Conservation (phyloP, 1,140 invertebrate species). For the Ectropis grisescens region DNA sequence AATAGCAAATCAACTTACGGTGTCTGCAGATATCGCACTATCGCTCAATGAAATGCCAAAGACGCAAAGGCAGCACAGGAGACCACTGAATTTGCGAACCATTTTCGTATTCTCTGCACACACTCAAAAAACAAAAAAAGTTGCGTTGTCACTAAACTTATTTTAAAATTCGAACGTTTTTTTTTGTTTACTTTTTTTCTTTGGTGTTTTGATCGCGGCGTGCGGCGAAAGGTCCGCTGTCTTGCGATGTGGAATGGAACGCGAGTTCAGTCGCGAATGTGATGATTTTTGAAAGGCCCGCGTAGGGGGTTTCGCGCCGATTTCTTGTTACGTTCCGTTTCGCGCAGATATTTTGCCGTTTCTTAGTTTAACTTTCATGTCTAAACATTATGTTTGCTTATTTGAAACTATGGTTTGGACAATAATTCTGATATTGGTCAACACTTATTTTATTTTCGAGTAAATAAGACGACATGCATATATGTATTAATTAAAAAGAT, state of each 20-base stretch:
- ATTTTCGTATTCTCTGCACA: constrained; percentile 23
- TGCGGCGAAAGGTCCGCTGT: constrained; percentile 55
- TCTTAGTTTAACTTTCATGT: too few species aligned
- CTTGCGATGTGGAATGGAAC: constrained; percentile 37
- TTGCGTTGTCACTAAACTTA: constrained; percentile 8
- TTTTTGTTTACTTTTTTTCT: constrained; percentile 8
- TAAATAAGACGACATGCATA: too few species aligned
- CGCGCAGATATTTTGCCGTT: too few species aligned
- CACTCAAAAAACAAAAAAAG: constrained; percentile 9
- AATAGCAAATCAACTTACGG: constrained; percentile 36
- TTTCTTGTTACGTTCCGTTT: constrained; percentile 47
- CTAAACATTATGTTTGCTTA: too few species aligned
- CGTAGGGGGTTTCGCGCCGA: constrained; percentile 62
- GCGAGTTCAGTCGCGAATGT: constrained; percentile 36
- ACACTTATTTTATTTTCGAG: too few species aligned
- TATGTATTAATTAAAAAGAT: too few species aligned
- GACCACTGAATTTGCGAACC: constrained; percentile 51
- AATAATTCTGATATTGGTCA: too few species aligned
- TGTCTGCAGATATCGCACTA: constrained; percentile 54
- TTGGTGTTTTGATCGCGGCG: constrained; percentile 3
- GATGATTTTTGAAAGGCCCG: constrained; percentile 62
- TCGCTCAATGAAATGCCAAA: constrained; percentile 46
- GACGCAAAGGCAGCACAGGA: constrained; percentile 47
- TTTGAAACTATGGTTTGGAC: too few species aligned
- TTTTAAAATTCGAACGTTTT: constrained; percentile 16